Evolutionary conservation across 2,113 vertebrate genomes (phyloP).

Genomic region (Cynopterus brachyotis): DNA sequence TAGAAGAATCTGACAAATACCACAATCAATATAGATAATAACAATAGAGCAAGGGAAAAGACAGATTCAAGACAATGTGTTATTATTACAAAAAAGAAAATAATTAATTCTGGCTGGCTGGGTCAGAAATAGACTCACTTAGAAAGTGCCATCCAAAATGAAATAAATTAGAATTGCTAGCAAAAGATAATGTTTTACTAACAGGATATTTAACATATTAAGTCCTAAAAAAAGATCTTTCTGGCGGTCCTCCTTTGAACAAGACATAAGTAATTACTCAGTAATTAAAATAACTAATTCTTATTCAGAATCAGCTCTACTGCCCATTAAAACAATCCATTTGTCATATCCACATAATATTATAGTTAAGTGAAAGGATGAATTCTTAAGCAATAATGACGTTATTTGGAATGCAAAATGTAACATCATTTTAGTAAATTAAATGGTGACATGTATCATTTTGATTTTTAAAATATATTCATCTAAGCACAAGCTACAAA

Average conservation of each 20-base stretch:
- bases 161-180: neutral
- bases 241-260: neutral
- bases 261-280: neutral
- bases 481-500: neutral
- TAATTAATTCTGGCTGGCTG: neutral
- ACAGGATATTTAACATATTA: neutral
- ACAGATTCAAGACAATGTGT: neutral
- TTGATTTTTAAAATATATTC: neutral
- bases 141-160: neutral
- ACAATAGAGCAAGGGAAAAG: neutral
- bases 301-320: neutral
- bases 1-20: neutral
- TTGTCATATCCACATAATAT: neutral
- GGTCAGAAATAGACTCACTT: neutral
- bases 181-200: neutral
- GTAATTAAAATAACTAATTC: neutral
- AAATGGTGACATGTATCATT: neutral
- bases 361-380: neutral
- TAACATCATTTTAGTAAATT: neutral
- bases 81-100: neutral
- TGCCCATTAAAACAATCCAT: neutral
- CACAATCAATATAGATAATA: neutral
- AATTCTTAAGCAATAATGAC: neutral
- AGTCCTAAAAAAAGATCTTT: neutral
- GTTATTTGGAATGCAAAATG: neutral